Conservation (phyloP, 2,797 vertebrate species). For the Spinus pinus region DNA sequence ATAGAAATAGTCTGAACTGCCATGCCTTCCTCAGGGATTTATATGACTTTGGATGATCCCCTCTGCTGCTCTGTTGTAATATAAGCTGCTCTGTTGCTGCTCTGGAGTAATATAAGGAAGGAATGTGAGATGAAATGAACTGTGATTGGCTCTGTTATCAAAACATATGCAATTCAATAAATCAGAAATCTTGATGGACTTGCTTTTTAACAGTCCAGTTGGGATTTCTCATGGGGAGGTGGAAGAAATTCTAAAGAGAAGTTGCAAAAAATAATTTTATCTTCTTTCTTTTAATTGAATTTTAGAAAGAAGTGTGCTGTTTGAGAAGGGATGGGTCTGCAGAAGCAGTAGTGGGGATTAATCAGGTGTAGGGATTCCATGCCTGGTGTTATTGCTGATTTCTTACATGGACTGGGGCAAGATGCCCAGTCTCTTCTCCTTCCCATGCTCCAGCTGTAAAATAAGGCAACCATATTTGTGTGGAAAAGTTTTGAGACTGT, state of each 20-base stretch:
- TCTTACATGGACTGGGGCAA: not conserved
- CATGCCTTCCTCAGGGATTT: not conserved
- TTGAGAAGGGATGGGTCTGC: not conserved
- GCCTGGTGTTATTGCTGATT: not conserved
- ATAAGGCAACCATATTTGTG: not conserved
- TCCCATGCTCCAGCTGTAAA: not conserved
- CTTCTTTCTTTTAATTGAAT: not conserved
- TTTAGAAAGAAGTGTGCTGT: not conserved
- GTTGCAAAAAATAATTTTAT: not conserved
- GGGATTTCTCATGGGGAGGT: not conserved
- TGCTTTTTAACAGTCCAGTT: not conserved
- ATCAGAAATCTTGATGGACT: not conserved
- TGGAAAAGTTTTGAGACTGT: slow-evolving; percentile 20
- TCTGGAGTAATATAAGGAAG: not conserved
- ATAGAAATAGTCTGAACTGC: not conserved
- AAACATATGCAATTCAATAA: not conserved
- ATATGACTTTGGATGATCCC: not conserved
- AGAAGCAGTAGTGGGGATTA: not conserved
- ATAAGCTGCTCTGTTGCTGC: not conserved
- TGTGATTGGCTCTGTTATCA: not conserved
- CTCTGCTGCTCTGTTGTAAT: not conserved
- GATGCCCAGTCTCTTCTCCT: not conserved
- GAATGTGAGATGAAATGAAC: not conserved
- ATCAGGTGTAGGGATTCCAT: not conserved
- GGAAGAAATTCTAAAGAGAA: not conserved